A percentile compares a stretch with the other conserved stretches of the same genome.
Evolutionary conservation across 1,140 invertebrate genomes (phyloP).

Genomic region (Mizuhopecten yessoensis): DNA sequence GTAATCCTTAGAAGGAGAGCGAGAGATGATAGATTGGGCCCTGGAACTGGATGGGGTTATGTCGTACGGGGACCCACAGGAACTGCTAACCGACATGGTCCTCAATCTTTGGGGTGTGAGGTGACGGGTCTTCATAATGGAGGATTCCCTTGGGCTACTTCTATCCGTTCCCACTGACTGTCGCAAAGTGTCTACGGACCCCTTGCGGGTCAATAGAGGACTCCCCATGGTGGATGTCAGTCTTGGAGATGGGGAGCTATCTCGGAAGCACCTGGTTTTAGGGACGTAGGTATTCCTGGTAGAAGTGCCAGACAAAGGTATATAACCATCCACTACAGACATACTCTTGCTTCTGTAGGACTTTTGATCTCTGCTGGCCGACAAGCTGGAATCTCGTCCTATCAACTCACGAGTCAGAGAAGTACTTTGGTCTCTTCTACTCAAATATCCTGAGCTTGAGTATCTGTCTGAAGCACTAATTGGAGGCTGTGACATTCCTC

Average conservation of each 20-base stretch:
- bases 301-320: not conserved
- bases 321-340: not conserved
- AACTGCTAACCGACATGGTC: slow-evolving; percentile 6
- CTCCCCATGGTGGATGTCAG: not conserved
- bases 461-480: not conserved
- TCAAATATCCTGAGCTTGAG: not conserved
- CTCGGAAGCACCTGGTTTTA: not conserved
- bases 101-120: slow-evolving; percentile 27
- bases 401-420: not conserved
- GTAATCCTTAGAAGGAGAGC: slow-evolving; percentile 7
- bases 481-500: slow-evolving; percentile 4
- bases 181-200: not conserved
- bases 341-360: slow-evolving; percentile 12
- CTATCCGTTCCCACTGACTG: not conserved
- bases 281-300: not conserved
- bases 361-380: not conserved
- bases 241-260: not conserved
- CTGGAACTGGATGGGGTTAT: not conserved
- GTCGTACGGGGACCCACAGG: not conserved
- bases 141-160: not conserved
- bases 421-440: slow-evolving; percentile 23
- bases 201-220: not conserved
- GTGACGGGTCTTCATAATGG: not conserved
- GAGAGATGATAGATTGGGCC: not conserved
- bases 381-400: not conserved